Conservation (phyloP, 1,140 invertebrate species). For the Calliphora vicina region DNA sequence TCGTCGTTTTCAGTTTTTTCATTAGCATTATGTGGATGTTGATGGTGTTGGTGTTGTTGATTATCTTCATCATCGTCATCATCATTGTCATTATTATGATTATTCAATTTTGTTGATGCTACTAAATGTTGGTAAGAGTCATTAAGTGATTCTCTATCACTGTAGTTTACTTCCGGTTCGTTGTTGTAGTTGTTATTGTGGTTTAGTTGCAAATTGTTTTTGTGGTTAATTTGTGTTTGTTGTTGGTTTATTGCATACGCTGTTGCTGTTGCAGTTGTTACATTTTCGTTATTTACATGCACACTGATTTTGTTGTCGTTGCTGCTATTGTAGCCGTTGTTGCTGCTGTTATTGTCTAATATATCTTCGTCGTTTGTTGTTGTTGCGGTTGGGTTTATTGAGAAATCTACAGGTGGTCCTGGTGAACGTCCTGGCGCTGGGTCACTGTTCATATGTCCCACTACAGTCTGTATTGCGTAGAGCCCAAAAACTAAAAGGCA, state of each 20-base stretch:
- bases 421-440: conserved; percentile 59
- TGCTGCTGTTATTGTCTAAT: neutral
- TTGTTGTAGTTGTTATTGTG: neutral
- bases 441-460: conserved; percentile 50
- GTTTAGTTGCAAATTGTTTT: neutral
- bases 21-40: neutral
- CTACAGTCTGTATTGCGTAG: conserved; percentile 41
- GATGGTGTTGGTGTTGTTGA: neutral
- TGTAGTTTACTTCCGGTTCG: neutral
- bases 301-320: conserved; percentile 20
- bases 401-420: conserved; percentile 48
- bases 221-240: conserved; percentile 27
- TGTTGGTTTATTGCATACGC: conserved; percentile 17
- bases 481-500: conserved; percentile 43
- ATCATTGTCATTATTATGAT: neutral
- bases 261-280: neutral
- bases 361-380: neutral
- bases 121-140: neutral
- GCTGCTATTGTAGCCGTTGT: neutral
- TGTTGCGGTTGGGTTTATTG: neutral
- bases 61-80: neutral
- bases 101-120: neutral
- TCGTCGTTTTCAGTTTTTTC: too few species aligned
- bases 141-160: neutral
- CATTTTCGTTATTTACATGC: neutral